phyloP scores from a whole-genome alignment of 2,797 vertebrate genomes.

The Caiman crocodilus region DNA sequence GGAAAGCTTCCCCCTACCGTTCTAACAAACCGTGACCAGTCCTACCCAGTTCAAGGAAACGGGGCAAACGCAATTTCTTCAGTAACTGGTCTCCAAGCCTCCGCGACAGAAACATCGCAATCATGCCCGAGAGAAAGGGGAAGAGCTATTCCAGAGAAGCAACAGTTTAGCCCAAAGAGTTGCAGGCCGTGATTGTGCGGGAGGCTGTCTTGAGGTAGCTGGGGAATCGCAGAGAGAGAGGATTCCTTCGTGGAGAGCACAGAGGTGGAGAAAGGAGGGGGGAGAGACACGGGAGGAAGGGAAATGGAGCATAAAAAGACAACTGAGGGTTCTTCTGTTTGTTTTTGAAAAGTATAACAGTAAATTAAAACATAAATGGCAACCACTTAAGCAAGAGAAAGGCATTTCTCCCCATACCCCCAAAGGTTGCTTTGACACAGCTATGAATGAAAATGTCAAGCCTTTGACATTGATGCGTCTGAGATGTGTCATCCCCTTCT shows the following conservation, averaged over 20 bases:
- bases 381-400: conserved; percentile 51
- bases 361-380: conserved; percentile 77
- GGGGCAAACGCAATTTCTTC: background rate
- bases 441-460: conserved; percentile 73
- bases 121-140: background rate
- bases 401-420: conserved; percentile 1
- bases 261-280: background rate
- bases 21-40: background rate
- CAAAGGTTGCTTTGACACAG: conserved; percentile 38
- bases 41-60: background rate
- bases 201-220: background rate
- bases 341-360: conserved; percentile 52
- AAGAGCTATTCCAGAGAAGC: background rate
- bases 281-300: background rate
- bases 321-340: conserved; percentile 39
- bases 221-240: background rate
- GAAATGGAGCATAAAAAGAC: conserved; percentile 64
- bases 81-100: background rate
- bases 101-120: background rate
- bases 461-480: conserved; percentile 68
- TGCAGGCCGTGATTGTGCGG: background rate
- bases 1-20: background rate
- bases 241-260: background rate
- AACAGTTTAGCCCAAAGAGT: background rate
- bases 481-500: conserved; percentile 55